Evolutionary conservation across 2,888 invertebrate species (phyloP).

Genomic region (Himalopsyche japonica): DNA sequence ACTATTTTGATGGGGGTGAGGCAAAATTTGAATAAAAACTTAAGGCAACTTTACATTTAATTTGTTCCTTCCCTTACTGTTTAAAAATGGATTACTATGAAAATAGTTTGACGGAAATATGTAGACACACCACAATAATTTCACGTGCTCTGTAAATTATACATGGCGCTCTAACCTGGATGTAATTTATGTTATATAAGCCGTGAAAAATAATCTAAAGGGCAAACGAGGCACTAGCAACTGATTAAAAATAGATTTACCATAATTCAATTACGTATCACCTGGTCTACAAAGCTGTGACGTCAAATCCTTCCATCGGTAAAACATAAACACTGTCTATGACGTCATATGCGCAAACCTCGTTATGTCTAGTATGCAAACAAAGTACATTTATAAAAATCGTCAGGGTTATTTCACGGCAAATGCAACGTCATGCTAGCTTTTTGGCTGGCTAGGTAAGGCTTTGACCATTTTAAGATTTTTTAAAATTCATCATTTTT

Average conservation of each 20-base stretch:
- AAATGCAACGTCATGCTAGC: too few relatives aligned
- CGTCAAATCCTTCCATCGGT: slow-evolving; percentile 12
- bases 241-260: neutral
- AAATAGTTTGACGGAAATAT: neutral
- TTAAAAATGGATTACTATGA: neutral
- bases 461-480: too few relatives aligned
- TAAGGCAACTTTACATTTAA: too few relatives aligned
- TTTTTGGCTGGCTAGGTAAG: too few relatives aligned
- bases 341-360: neutral
- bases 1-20: too few relatives aligned
- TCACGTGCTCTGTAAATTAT: neutral
- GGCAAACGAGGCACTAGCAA: neutral
- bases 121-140: neutral
- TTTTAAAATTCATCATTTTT: too few relatives aligned
- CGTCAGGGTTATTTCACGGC: too few relatives aligned
- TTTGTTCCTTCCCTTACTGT: too few relatives aligned
- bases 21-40: too few relatives aligned
- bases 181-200: neutral
- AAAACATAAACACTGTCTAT: slow-evolving; percentile 18
- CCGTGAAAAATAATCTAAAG: neutral
- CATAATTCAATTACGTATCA: neutral
- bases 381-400: too few relatives aligned
- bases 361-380: too few relatives aligned
- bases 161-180: neutral
- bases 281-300: slow-evolving; percentile 2